Base-by-base conservation (phyloP, 2,888 invertebrate genomes). In the Oscheius myriophilus region DNA sequence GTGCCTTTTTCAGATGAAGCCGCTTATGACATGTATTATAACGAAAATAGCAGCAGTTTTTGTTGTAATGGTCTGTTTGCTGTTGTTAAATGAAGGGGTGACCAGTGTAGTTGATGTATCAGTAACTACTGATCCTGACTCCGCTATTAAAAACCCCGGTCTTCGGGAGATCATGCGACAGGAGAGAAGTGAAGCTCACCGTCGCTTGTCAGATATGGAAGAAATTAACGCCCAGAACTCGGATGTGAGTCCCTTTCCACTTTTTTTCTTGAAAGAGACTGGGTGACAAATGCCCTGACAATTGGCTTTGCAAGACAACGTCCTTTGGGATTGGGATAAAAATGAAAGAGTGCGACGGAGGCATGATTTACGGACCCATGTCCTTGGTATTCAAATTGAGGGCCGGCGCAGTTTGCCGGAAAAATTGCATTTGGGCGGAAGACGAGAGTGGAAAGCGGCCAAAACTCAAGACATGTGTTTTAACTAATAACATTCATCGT, bases 241-340 rank as follows among this genome's bases (percentile, higher is more conserved):
- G 14, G 63, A 63, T n/a, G 63, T 63, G 21, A 49, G 61, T 61
- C 11, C n/a, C 16, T 45, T n/a, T n/a, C n/a, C n/a, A n/a, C n/a
- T n/a, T n/a, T 4, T 45, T n/a, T 45, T 45, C 12, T 45, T 3
- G 16, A 3, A n/a, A 3, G n/a, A 45, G 18, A 45, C 45, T 45
- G 18, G 16, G 16, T 45, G 45, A 45, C 18, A n/a, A n/a, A 45
- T 45, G 16, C 18, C 18, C 12, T 45, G 16, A n/a, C n/a, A 16
- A 45, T n/a, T 45, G 16, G 16, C 3, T 45, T 11, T 45, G 45
- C 45, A 45, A 16, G 18, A n/a, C 3, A 52, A 23, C 7, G n/a
- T 52, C 52, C 14, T n/a, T 14, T 54, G 23, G 53, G n/a, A 39
- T 14, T 54, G 23, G 16, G 26, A 26, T n/a, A 33, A 54, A n/a